These are phyloP conservation scores for Orchestia grillus DNA, from an alignment of 1,140 invertebrate species.

Conservation along the genomic window DNA sequence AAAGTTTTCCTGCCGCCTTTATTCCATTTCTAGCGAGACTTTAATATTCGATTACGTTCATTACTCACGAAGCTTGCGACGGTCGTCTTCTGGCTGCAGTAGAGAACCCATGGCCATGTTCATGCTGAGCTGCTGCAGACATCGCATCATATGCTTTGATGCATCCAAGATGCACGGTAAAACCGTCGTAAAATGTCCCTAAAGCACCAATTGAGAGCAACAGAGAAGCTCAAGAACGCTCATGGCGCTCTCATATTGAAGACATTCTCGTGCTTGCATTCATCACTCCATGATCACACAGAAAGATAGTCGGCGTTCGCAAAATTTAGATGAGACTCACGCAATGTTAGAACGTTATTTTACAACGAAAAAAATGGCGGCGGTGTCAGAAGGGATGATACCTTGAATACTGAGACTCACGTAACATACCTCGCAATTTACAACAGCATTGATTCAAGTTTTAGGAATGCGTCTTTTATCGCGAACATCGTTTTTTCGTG, in stretches of 20 bases:
- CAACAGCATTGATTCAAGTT: too few species aligned
- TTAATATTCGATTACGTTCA: background rate
- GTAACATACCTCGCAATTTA: background rate
- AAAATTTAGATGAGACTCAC: background rate
- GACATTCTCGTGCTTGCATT: background rate
- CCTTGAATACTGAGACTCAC: background rate
- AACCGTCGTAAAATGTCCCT: background rate
- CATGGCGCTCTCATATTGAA: background rate
- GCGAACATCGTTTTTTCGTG: too few species aligned
- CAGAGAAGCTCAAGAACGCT: constrained; percentile 6
- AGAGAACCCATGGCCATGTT: background rate
- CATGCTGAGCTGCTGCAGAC: background rate
- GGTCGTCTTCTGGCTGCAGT: background rate
- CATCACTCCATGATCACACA: background rate
- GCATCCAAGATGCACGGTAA: background rate
- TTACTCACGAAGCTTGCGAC: background rate
- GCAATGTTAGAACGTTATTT: background rate
- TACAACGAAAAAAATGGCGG: background rate
- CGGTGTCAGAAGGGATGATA: background rate
- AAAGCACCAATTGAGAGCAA: background rate
- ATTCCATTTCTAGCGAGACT: background rate
- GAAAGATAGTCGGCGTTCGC: background rate
- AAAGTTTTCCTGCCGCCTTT: too few species aligned
- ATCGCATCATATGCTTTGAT: background rate
- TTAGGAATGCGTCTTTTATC: too few species aligned